A percentile compares a stretch with the other conserved stretches of the same genome.
Conservation (phyloP, 1,140 invertebrate genomes). For the Drosophila teissieri region DNA sequence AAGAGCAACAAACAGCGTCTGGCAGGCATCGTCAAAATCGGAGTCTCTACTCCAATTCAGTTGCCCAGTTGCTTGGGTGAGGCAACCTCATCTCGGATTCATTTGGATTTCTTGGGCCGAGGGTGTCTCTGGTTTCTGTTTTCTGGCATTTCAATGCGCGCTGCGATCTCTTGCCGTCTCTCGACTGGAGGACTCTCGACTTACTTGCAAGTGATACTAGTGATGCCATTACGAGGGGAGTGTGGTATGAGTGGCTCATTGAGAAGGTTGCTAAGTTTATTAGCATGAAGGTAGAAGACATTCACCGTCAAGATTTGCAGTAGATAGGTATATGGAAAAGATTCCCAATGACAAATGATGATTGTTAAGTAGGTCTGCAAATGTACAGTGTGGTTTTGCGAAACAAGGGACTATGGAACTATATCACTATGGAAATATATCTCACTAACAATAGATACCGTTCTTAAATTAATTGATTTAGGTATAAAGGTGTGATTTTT, state of each 20-base stretch:
- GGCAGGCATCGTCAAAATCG: conserved; percentile 51
- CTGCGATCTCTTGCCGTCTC: conserved; percentile 35
- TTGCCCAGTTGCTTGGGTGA: conserved; percentile 35
- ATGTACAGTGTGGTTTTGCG: too few species aligned
- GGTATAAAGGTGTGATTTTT: too few species aligned
- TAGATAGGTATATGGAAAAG: background rate
- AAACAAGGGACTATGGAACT: too few species aligned
- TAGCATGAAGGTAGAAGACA: conserved; percentile 27
- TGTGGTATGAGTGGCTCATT: conserved; percentile 6
- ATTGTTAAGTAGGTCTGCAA: background rate
- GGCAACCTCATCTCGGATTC: conserved; percentile 35
- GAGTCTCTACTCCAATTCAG: conserved; percentile 50
- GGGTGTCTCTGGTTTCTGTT: conserved; percentile 63
- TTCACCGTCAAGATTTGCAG: background rate
- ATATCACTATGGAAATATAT: too few species aligned
- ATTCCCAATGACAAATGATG: background rate
- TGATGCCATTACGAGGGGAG: conserved; percentile 7
- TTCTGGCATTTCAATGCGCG: conserved; percentile 24
- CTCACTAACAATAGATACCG: too few species aligned
- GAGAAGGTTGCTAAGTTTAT: conserved; percentile 48
- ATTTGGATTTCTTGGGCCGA: conserved; percentile 41
- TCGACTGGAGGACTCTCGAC: conserved; percentile 29
- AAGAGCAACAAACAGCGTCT: conserved; percentile 72
- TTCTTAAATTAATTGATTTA: too few species aligned
- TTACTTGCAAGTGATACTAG: conserved; percentile 38